phyloP scores from a whole-genome alignment of 2,113 vertebrate genomes.

The Salvelinus alpinus region DNA sequence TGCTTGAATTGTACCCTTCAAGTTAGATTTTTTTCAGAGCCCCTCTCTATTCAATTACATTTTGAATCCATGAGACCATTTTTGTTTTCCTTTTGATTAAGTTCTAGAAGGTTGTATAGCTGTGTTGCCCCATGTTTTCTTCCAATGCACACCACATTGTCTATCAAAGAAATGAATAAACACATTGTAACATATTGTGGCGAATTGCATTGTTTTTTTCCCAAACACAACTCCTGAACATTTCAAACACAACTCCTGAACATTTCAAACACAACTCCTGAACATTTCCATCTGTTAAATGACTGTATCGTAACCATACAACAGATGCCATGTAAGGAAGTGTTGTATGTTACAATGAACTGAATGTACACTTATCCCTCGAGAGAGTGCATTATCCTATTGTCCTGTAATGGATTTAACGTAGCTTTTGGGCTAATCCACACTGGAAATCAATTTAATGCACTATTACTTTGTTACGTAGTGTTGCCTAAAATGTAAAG shows the following conservation, averaged over 20 bases:
- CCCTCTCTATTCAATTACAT: conserved; percentile 38
- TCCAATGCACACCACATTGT: conserved; percentile 38
- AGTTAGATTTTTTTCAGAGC: conserved; percentile 19
- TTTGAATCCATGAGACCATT: not conserved
- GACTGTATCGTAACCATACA: not conserved
- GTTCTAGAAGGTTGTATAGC: conserved; percentile 17
- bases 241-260: not conserved
- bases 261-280: not conserved
- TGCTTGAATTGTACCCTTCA: conserved; percentile 30
- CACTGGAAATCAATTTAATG: not conserved
- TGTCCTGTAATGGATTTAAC: not conserved
- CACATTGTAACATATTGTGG: conserved; percentile 35
- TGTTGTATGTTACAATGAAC: not conserved
- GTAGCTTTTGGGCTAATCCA: not conserved
- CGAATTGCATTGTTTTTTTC: not conserved
- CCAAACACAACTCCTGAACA: no score
- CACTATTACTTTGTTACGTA: no score
- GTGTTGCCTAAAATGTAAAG: no score
- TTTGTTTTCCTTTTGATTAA: conserved; percentile 48
- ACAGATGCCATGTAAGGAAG: not conserved
- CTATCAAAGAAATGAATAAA: conserved; percentile 57
- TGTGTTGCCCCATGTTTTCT: conserved; percentile 31
- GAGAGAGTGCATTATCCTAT: no score
- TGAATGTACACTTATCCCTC: not conserved
- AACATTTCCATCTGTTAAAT: not conserved